Conservation (phyloP, 2,888 invertebrate species). For the Sinotaia quadrata region DNA sequence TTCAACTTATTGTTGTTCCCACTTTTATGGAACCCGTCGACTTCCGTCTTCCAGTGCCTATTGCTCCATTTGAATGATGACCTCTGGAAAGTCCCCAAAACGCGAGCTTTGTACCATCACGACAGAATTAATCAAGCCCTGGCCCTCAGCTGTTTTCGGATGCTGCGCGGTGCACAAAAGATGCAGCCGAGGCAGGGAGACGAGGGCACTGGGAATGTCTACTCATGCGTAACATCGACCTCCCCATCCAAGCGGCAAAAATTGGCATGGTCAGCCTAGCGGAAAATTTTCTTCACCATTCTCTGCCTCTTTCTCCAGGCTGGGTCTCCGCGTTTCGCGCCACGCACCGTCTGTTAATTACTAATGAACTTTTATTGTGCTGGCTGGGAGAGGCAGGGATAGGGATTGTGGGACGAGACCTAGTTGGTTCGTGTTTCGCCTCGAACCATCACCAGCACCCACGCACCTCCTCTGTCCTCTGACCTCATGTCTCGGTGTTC, state of each 20-base stretch:
- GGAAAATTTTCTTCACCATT: slow-evolving; percentile 20
- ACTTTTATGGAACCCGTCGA: too few relatives aligned
- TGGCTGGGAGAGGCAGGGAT: not conserved
- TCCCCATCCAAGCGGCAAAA: slow-evolving; percentile 16
- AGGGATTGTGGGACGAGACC: not conserved
- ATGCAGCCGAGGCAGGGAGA: slow-evolving; percentile 5
- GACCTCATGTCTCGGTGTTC: not conserved
- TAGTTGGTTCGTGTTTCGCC: too few relatives aligned
- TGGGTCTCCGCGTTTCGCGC: not conserved
- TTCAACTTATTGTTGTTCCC: too few relatives aligned
- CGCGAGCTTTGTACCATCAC: slow-evolving; percentile 10
- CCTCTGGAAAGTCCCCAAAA: not conserved
- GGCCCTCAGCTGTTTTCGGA: slow-evolving; percentile 30
- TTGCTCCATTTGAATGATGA: slow-evolving; percentile 17
- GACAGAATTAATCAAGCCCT: slow-evolving; percentile 28
- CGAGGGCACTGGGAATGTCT: slow-evolving; percentile 11
- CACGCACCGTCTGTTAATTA: not conserved
- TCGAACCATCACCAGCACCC: too few relatives aligned
- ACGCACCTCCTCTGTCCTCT: slow-evolving; percentile 2
- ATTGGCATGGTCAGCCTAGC: slow-evolving; percentile 30
- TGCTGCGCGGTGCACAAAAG: slow-evolving; percentile 14
- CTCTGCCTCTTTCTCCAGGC: not conserved
- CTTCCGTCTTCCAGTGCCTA: too few relatives aligned
- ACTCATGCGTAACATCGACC: slow-evolving; percentile 26
- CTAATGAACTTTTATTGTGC: slow-evolving; percentile 30